Evolutionary conservation across 2,888 invertebrate species (phyloP).

Genomic region (Drosophila trichaetosa): DNA sequence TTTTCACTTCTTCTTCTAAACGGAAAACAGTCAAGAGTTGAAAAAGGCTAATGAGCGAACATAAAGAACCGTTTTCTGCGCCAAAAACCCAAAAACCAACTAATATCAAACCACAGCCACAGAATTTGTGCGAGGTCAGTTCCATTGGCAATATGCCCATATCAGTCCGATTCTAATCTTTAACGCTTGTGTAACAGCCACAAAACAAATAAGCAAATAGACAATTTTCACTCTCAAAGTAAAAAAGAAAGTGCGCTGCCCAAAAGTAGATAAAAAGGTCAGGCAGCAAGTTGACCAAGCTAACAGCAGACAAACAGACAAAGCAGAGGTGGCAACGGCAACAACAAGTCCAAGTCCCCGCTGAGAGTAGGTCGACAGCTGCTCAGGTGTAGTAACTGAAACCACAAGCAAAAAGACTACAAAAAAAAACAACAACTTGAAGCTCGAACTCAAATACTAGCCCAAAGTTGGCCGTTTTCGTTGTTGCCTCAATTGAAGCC

Average conservation of each 20-base stretch:
- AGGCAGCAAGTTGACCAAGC: conserved; percentile 44
- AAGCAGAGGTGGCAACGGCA: conserved; percentile 8
- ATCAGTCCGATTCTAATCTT: conserved; percentile 14
- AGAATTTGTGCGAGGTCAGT: conserved; percentile 52
- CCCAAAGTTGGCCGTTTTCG: conserved; percentile 42
- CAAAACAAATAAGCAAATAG: background rate
- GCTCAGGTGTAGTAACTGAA: conserved; percentile 43
- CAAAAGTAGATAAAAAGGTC: conserved; percentile 56
- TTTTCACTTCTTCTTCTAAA: background rate
- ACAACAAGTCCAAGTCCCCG: conserved; percentile 26
- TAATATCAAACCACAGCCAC: background rate
- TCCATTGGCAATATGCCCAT: conserved; percentile 50
- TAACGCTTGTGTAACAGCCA: conserved; percentile 32
- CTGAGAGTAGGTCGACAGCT: conserved; percentile 52
- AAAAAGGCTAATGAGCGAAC: background rate
- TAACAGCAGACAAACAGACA: conserved; percentile 19
- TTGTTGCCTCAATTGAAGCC: conserved; percentile 56
- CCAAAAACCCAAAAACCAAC: background rate
- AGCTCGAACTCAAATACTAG: conserved; percentile 27
- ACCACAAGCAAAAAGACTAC: conserved; percentile 6
- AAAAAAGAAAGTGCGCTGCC: conserved; percentile 44
- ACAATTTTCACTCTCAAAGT: conserved; percentile 60
- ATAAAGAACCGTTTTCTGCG: background rate
- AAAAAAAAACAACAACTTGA: background rate
- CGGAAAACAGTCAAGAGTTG: background rate